Base-by-base conservation (phyloP, 2,113 vertebrate genomes). In the Astatotilapia flaviijosephi region DNA sequence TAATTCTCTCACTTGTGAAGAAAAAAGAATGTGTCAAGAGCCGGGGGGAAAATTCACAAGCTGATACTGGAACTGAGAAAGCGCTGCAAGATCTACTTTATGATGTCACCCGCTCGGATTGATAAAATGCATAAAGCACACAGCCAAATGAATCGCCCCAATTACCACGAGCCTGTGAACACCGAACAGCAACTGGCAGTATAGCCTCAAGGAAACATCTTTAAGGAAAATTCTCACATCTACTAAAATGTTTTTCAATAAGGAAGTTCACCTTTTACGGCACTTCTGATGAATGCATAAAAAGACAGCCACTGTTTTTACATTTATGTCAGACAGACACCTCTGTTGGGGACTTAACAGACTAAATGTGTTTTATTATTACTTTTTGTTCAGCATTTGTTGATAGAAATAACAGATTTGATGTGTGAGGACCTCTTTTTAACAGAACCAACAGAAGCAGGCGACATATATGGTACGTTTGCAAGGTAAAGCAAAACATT, bases 31-130 rank as follows among this genome's bases (percentile, higher is more conserved):
- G 15, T 80, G 81, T 79, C 55, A 81, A 83, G 60, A 83, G 55
- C 53, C 4, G 11, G 9, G 62, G n/a, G 55, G 28, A 73, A 79
- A 70, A 81, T 86, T 92, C 80, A 53, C 86, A 81, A 79, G 82
- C 83, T 82, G 65, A 83, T 89, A 55, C 35, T 54, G 80, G 70
- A 88, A 73, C 79, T 62, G 85, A 83, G 56, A 68, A 91, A 86
- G 65, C 3, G 26, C 84, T 87, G 49, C 60, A 68, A 82, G 85
- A 91, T 88, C 21, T 77, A 17, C 65, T 85, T 88, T 45, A 53
- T 80, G 62, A 86, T 89, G 77, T 82, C 86, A 84, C 49, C 75
- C 79, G 40, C 81, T 55, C 21, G 35, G 75, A 65, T 79, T 79
- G 79, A 79, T 88, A 49, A 89, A 53, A 92, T 70, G 75, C 79